These are phyloP conservation scores for Hydropotes inermis DNA, from an alignment of 2,113 vertebrate genomes.

Conservation along the genomic window DNA sequence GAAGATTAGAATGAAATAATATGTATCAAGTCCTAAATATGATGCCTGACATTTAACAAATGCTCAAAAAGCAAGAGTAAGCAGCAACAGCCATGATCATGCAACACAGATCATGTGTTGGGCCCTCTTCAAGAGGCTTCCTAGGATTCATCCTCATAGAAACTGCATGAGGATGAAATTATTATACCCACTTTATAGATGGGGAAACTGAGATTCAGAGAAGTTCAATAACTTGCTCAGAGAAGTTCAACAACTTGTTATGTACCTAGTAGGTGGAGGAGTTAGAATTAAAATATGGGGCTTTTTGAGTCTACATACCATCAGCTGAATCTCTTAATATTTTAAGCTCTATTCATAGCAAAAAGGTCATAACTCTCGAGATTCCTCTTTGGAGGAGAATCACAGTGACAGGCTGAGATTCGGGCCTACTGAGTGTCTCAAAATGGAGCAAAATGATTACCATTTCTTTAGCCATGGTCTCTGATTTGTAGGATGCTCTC, in stretches of 20 bases:
- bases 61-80: neutral
- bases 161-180: neutral
- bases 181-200: neutral
- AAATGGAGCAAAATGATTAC: neutral
- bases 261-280: neutral
- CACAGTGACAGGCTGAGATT: neutral
- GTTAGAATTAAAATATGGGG: neutral
- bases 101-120: accelerated
- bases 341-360: neutral
- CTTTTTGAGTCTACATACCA: neutral
- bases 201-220: neutral
- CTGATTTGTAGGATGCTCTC: neutral
- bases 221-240: neutral
- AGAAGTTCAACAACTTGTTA: neutral
- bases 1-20: neutral
- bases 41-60: neutral
- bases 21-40: neutral
- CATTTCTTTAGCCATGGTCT: neutral
- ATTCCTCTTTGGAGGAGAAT: neutral
- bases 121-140: neutral
- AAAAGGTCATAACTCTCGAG: neutral
- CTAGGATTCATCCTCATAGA: neutral
- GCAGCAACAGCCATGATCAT: neutral
- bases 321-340: neutral
- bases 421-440: neutral